Percentiles rank a stretch among this genome's conserved stretches.
These are phyloP conservation scores for Leuciscus idus DNA, from an alignment of 2,113 vertebrate genomes.

Conservation along the genomic window DNA sequence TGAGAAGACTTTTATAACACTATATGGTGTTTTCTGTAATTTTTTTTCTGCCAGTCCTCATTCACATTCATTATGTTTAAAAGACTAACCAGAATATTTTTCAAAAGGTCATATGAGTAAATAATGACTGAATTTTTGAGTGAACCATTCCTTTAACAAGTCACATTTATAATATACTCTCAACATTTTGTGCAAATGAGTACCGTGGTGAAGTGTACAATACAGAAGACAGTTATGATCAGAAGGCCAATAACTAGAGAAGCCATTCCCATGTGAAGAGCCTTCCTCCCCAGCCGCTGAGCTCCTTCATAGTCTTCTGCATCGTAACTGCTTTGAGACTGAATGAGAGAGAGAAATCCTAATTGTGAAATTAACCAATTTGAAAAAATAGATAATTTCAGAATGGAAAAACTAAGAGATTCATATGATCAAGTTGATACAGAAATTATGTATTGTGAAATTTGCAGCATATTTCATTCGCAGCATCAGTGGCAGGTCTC, in stretches of 20 bases:
- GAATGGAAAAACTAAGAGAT: not conserved
- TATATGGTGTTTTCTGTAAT: not conserved
- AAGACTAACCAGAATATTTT: not conserved
- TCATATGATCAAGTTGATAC: not conserved
- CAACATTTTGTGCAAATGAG: slow-evolving; percentile 29
- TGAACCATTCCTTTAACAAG: not conserved
- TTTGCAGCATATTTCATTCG: not conserved
- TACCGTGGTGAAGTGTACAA: slow-evolving; percentile 85
- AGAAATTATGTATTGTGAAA: not conserved
- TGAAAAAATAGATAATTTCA: not conserved
- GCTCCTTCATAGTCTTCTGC: slow-evolving; percentile 84
- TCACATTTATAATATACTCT: not conserved
- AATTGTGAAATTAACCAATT: not conserved
- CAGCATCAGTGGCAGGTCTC: not conserved
- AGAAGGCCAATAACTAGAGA: slow-evolving; percentile 84
- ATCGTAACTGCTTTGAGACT: slow-evolving; percentile 88
- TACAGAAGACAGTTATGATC: slow-evolving; percentile 76
- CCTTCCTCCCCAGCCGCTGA: slow-evolving; percentile 79
- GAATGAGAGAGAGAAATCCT: not conserved
- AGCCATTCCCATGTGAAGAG: slow-evolving; percentile 82
- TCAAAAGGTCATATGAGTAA: not conserved
- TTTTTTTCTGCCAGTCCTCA: not conserved
- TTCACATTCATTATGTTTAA: not conserved
- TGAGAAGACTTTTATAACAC: not conserved
- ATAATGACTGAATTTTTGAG: not conserved